A percentile compares a stretch with the other conserved stretches of the same genome.
Evolutionary conservation across 2,113 vertebrate genomes (phyloP).

Genomic region (Antigone vipio): DNA sequence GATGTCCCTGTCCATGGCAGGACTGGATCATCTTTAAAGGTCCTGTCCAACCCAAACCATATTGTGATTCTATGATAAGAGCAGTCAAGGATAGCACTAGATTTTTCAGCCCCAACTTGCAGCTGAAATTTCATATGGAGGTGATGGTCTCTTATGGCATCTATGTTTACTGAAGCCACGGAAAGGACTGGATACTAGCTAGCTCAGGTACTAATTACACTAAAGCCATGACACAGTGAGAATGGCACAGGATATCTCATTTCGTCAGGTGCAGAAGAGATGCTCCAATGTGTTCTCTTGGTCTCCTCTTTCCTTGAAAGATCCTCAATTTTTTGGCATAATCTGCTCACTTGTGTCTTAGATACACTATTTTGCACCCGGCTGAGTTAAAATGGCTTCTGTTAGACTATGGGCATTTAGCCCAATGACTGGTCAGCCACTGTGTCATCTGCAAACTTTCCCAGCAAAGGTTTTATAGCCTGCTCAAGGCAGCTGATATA

Average conservation of each 20-base stretch:
- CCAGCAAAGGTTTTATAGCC: neutral
- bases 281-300: neutral
- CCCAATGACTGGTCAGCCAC: neutral
- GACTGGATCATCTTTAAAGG: neutral
- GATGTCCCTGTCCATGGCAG: neutral
- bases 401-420: neutral
- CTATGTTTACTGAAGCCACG: neutral
- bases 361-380: neutral
- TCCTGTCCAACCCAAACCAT: neutral
- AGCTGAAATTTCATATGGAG: neutral
- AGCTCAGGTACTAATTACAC: neutral
- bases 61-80: neutral
- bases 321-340: neutral
- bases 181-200: neutral
- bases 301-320: neutral
- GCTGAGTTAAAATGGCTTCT: neutral
- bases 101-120: neutral
- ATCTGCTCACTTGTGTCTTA: neutral
- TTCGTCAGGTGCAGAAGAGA: neutral
- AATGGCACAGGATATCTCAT: neutral
- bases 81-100: neutral
- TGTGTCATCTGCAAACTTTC: slow-evolving; percentile 13
- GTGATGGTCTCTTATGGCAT: neutral
- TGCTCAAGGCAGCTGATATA: neutral
- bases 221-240: neutral